These are phyloP conservation scores for Sebastiscus albofasciatus DNA, from an alignment of 2,797 vertebrate species.

Conservation along the genomic window DNA sequence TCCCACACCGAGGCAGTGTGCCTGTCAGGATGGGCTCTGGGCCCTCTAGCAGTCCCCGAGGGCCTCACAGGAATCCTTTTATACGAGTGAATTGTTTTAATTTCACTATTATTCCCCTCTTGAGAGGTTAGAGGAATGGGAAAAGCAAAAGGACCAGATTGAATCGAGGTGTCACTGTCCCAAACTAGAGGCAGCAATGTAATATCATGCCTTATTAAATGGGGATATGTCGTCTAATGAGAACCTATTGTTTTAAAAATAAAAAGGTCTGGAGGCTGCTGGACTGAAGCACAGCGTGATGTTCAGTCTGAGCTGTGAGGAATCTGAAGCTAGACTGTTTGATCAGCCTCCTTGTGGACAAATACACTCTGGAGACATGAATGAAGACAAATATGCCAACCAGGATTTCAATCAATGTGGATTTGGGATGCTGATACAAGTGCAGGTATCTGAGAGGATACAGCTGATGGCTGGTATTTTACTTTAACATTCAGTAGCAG, in stretches of 20 bases:
- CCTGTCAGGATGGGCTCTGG: neutral
- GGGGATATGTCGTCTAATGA: neutral
- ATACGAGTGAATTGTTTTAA: neutral
- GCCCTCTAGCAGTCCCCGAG: neutral
- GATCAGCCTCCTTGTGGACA: slow-evolving; percentile 10
- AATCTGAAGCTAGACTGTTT: slow-evolving; percentile 9
- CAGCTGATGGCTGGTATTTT: neutral
- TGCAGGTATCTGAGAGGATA: neutral
- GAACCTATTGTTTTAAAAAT: neutral
- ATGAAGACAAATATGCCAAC: neutral
- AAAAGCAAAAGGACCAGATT: neutral
- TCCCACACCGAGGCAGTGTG: neutral
- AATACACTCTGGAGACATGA: neutral
- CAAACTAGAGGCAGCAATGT: neutral
- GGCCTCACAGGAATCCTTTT: neutral
- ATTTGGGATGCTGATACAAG: slow-evolving; percentile 1
- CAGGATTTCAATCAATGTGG: neutral
- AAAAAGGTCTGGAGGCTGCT: neutral
- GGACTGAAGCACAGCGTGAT: slow-evolving; percentile 6
- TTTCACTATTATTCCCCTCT: slow-evolving; percentile 1
- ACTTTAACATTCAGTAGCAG: neutral
- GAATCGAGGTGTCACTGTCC: neutral
- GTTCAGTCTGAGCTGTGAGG: slow-evolving; percentile 5
- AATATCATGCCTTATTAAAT: neutral
- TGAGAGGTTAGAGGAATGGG: neutral